Evolutionary conservation across 2,888 invertebrate species (phyloP), one percentile per base, ranked within the genome.

Genomic region (Arrhopalites spinosus): DNA sequence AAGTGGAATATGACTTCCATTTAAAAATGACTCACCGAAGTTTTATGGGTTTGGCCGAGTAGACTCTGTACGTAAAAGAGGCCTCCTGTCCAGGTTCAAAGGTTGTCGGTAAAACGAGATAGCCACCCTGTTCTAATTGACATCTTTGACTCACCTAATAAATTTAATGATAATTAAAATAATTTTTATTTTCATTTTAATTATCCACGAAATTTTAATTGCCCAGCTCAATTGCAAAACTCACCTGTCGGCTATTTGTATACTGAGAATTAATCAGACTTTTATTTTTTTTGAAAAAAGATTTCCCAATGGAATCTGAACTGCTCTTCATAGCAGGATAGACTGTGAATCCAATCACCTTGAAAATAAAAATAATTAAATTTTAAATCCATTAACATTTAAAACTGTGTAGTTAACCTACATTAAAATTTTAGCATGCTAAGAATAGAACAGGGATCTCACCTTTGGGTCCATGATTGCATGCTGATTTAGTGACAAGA

Each of bases 391-490:
- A 15, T 45, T 11, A 15, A 45, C 45, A 45, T 45, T 45, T 15
- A 11, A 45, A 7, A 45, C 15, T 45, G 45, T 45, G n/a, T n/a
- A n/a, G n/a, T n/a, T n/a, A n/a, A n/a, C n/a, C n/a, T n/a, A n/a
- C n/a, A n/a, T n/a, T n/a, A n/a, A n/a, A n/a, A n/a, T n/a, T n/a
- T n/a, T n/a, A n/a, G n/a, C n/a, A n/a, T n/a, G n/a, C n/a, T n/a
- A n/a, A n/a, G n/a, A n/a, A n/a, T n/a, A n/a, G n/a, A n/a, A n/a
- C n/a, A n/a, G n/a, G n/a, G n/a, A 23, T 2, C 78, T 72, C 77
- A 95, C 94, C 88, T 95, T 94, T 15, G 95, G 95, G 85, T 95
- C 95, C 89, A 95, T 92, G 71, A 95, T 92, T 79, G 93, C 93
- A 85, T 95, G 94, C 84, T 95, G 95, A 85, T 93, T 93, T 15